phyloP scores from a whole-genome alignment of 2,797 vertebrate genomes.

The Enteromius viviparus region DNA sequence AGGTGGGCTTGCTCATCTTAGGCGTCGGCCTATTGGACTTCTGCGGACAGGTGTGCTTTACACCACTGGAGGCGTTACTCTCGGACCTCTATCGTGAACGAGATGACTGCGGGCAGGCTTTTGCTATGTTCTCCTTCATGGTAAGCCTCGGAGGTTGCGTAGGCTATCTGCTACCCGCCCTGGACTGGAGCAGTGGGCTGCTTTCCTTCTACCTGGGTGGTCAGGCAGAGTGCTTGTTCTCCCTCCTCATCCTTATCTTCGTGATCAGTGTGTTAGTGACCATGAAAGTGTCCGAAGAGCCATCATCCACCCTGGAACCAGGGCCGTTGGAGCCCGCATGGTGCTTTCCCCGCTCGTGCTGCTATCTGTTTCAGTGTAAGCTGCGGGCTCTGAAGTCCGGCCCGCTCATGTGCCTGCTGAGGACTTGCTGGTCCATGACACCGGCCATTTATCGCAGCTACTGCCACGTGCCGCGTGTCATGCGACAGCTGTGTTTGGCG shows the following conservation, averaged over 20 bases:
- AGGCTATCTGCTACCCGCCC: conserved; percentile 78
- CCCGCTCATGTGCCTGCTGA: conserved; percentile 76
- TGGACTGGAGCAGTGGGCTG: conserved; percentile 79
- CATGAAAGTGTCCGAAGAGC: conserved; percentile 80
- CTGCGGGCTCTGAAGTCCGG: conserved; percentile 70
- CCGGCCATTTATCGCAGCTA: conserved; percentile 81
- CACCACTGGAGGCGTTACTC: conserved; percentile 79
- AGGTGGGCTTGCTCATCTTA: conserved; percentile 81
- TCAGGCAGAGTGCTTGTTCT: conserved; percentile 79
- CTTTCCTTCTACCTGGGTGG: conserved; percentile 75
- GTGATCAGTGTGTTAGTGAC: conserved; percentile 78
- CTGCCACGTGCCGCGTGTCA: conserved; percentile 78
- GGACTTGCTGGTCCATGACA: conserved; percentile 77
- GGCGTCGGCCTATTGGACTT: conserved; percentile 83
- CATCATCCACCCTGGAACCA: conserved; percentile 57
- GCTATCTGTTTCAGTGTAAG: conserved; percentile 72
- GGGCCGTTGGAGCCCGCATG: conserved; percentile 51
- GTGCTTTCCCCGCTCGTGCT: conserved; percentile 71
- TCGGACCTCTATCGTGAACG: conserved; percentile 79
- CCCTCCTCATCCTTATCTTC: conserved; percentile 80
- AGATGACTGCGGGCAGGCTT: conserved; percentile 79
- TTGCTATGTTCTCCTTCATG: conserved; percentile 85
- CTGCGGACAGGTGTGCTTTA: conserved; percentile 83
- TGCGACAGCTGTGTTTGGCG: conserved; percentile 78
- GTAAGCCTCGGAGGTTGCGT: conserved; percentile 82